Base-by-base conservation (phyloP, 2,888 invertebrate genomes). In the Vesta saturnalis region DNA sequence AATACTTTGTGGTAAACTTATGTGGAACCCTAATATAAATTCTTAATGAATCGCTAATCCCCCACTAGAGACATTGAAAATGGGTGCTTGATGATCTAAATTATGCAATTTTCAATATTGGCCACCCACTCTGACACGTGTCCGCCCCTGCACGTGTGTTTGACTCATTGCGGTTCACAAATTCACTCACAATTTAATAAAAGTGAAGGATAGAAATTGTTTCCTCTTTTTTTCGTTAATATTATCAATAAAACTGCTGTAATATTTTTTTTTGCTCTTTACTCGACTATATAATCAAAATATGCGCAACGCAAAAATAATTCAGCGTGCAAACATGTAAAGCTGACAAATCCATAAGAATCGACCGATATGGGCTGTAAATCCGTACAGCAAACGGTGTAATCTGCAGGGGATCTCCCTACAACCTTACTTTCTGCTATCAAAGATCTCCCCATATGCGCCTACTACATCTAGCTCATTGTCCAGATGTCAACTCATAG, bases 31-130 rank as follows among this genome's bases (percentile, higher is more conserved):
- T 47, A 61, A 23, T 15, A 52, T 43, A 59, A 23, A 43, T 47
- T 60, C 49, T 47, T 79, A 83, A 82, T 82, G 82, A 82, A 81
- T 81, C 80, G 77, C 80, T 82, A 82, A 82, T 82, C 82, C 80
- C 80, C 76, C 72, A 67, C 76, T 70, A 66, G 73, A 76, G 73
- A 74, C 74, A 71, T 67, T 75, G 78, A 79, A 79, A 78, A 79
- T 78, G 78, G 77, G 76, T 75, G 78, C 81, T 81, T 81, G 82
- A 83, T 81, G 82, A 83, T 82, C 81, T 84, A 83, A 84, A 85
- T 85, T 85, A 85, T 85, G 85, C 84, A 85, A 85, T 85, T 85
- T 85, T 84, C 84, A 84, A 85, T 84, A 84, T 84, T 84, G 84
- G 83, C 84, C 85, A 84, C 85, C 85, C 84, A 84, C 83, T 83